A percentile compares a stretch with the other conserved stretches of the same genome.
Evolutionary conservation across 2,113 vertebrate genomes (phyloP).

Genomic region (human (Homo sapiens)): GRCh38 chrX:17056001-17056500

Average conservation of each 20-base stretch:
- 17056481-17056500: too few species aligned
- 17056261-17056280: background rate
- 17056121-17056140: background rate
- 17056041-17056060: slow-evolving; percentile 7
- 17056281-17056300: background rate
- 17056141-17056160: background rate
- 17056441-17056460: too few species aligned
- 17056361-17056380: slow-evolving; percentile 2
- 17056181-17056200: background rate
- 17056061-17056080: background rate
- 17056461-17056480: too few species aligned
- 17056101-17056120: background rate
- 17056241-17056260: background rate
- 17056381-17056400: background rate
- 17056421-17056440: too few species aligned
- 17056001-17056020: too few species aligned
- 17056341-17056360: background rate
- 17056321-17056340: background rate
- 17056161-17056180: background rate
- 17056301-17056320: background rate
- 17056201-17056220: background rate
- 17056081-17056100: background rate
- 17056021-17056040: background rate
- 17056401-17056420: background rate
- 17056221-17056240: slow-evolving; percentile 27